Base-by-base conservation (phyloP, 2,797 vertebrate species). In the Hapalemur alaotrensis region DNA sequence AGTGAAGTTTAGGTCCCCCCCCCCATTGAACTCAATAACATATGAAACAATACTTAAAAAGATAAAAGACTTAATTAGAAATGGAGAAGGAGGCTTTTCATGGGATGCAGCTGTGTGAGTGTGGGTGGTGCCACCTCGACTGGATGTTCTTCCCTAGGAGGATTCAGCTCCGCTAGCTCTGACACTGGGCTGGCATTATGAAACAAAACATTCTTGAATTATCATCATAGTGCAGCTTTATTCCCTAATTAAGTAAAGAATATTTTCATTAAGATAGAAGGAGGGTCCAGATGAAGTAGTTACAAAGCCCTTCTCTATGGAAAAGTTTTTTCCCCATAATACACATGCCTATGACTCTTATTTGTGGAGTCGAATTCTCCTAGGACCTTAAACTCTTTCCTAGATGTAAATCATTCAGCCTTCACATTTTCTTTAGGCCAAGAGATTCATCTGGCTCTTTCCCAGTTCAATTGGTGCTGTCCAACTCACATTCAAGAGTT, bases 341-440 rank as follows among this genome's bases (percentile, higher is more conserved):
- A 59, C 18, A 50, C 15, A 38, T 32, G 20, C 32, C 28, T 73
- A 2, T 61, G 43, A 82, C 50, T 84, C 59, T 84, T 63, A 89
- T 43, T 78, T 52, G 61, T 81, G 59, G 30, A 73, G 54, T 38
- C 61, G 88, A 35, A 92, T 83, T 92, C 86, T 95, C 41, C 87
- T 43, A 80, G 4, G 73, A 72, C 10, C 28, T 83, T 63, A 48
- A 89, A 80, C 30, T 50, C 17, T 93, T 57, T 82, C 28, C 28
- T 80, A 73, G 30, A 13, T 82, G 17, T 69, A 46, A 93, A 41
- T 41, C 11, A 85, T 38, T 38, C 48, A 76, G 46, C 17, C 78
- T 86, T 94, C 72, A 84, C 57, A 90, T 89, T 32, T 94, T 96
- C 41, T 84, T 50, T 78, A 76, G 59, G 73, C 17, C 82, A 94